Evolutionary conservation across 2,113 vertebrate genomes (phyloP).

Genomic region (Zonotrichia leucophrys): DNA sequence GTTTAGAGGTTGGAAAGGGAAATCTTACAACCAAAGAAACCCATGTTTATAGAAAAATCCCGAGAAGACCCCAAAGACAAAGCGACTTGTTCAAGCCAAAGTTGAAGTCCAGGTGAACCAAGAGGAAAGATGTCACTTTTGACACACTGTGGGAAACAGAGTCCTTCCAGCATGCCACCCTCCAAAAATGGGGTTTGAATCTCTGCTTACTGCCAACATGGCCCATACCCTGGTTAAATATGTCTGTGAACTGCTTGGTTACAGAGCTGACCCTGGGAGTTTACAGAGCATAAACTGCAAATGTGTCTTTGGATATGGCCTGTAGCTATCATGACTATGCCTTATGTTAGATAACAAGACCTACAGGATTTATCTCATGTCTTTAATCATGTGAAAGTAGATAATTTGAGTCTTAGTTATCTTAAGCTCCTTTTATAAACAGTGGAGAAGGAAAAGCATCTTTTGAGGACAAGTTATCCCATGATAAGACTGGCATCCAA

Average conservation of each 20-base stretch:
- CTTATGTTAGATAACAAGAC: background rate
- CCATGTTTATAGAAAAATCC: background rate
- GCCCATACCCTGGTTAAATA: fast-evolving
- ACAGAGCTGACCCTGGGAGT: background rate
- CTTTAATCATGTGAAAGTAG: constrained; percentile 1
- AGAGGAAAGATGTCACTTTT: background rate
- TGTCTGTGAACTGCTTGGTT: background rate
- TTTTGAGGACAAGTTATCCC: background rate
- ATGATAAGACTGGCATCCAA: background rate
- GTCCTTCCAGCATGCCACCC: background rate
- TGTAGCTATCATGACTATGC: constrained; percentile 5
- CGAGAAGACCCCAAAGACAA: background rate
- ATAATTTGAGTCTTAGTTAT: background rate
- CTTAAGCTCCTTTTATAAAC: background rate
- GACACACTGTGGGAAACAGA: background rate
- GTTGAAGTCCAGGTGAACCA: background rate
- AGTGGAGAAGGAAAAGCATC: background rate
- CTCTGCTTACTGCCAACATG: background rate
- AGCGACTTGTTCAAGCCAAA: background rate
- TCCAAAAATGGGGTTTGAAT: background rate
- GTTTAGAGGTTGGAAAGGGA: background rate
- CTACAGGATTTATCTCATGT: background rate
- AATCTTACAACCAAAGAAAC: background rate
- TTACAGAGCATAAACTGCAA: background rate
- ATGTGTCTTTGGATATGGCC: background rate